phyloP scores from a whole-genome alignment of 1,140 invertebrate species.

The Pseudomyrmex sp. region DNA sequence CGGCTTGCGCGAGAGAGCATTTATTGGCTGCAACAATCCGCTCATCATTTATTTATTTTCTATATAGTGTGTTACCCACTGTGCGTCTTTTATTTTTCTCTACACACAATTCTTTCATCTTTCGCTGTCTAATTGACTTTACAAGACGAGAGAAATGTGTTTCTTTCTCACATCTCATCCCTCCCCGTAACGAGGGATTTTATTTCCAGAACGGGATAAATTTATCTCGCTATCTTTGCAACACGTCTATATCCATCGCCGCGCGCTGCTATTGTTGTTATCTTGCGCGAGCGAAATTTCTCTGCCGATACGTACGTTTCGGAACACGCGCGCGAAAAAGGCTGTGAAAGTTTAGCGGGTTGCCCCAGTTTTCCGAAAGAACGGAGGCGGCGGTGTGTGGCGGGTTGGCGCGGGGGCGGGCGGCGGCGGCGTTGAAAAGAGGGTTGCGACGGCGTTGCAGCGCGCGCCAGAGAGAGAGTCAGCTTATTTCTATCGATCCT shows the following conservation, averaged over 20 bases:
- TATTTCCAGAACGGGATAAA: conserved; percentile 20
- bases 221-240: conserved; percentile 29
- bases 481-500: conserved; percentile 82
- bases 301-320: background rate
- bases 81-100: background rate
- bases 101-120: too few species aligned
- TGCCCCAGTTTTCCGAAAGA: conserved; percentile 63
- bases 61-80: background rate
- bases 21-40: conserved; percentile 25
- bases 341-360: conserved; percentile 39
- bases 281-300: conserved; percentile 12
- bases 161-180: background rate
- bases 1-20: background rate
- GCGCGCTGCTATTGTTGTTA: background rate
- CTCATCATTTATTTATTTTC: background rate
- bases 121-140: background rate
- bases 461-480: conserved; percentile 65
- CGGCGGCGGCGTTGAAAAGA: conserved; percentile 22
- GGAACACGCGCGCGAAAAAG: conserved; percentile 31
- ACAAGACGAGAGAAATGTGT: background rate
- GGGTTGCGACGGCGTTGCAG: conserved; percentile 53
- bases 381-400: background rate
- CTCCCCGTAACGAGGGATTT: background rate
- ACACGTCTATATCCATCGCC: background rate
- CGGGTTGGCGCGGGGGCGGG: background rate